Base-by-base conservation (phyloP, 2,113 vertebrate genomes). In the Macquaria australasica region DNA sequence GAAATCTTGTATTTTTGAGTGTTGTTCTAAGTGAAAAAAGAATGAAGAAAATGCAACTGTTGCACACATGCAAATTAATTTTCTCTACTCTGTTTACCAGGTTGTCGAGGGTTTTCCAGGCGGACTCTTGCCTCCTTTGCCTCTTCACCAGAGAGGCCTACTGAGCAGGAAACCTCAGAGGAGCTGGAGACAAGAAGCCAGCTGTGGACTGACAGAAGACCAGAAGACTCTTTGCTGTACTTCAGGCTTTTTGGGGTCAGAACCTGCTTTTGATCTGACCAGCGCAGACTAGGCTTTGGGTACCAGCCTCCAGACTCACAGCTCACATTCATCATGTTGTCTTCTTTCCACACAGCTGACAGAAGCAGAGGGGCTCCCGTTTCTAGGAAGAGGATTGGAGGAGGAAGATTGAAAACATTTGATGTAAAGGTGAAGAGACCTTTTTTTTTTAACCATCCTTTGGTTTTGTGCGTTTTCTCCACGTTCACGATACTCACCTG, bases 281-380 rank as follows among this genome's bases (percentile, higher is more conserved):
- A 95, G 2, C 0, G 14, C 53, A 96, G 53, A 8, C 1, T 43
- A 0, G 95, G 95, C 51, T 68, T 0, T 14, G 95, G 95, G 59
- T 79, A 66, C 95, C 95, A 96, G 11, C 94, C 93, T 28, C 81
- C 68, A 69, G 95, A 94, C 50, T 82, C 77, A 84, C 94, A 95
- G 91, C 92, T 94, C 73, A 94, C 50, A 8, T 95, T 95, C 23
- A 87, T 8, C 14, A 3, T 25, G 31, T 86, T 73, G 4, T 69
- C 43, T 5, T 83, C 73, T 34, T 0, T 43, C 70, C 21, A 64
- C 15, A 0, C 14, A 1, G 63, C 34, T 16, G 91, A 89, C 20
- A 96, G 71, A 48, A 89, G 37, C 12, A 88, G 92, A 0, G 43
- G 0, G 3, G 20, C 60, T 60, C 95, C 95, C 3, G 12, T 63